phyloP scores from a whole-genome alignment of 1,140 invertebrate species.

The Drosophila truncata region DNA sequence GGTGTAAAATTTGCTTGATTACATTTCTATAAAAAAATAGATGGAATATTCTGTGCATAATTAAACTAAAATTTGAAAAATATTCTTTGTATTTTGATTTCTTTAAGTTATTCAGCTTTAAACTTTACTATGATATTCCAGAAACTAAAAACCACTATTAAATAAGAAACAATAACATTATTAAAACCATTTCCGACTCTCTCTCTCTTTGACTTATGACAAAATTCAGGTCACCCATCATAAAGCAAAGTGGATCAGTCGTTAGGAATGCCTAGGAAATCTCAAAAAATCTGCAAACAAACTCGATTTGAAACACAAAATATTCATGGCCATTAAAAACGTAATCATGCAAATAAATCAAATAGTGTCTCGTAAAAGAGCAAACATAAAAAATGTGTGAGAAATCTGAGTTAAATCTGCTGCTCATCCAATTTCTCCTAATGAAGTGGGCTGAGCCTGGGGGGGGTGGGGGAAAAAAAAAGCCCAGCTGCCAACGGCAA shows the following conservation, averaged over 20 bases:
- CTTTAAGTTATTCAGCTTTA: background rate
- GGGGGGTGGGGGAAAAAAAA: background rate
- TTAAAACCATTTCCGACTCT: constrained; percentile 9
- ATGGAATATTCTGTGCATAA: background rate
- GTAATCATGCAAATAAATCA: constrained; percentile 45
- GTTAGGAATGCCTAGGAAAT: constrained; percentile 6
- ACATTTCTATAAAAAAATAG: background rate
- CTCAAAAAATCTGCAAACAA: constrained; percentile 17
- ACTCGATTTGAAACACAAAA: constrained; percentile 21
- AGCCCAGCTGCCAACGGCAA: constrained; percentile 11
- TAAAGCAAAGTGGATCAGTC: background rate
- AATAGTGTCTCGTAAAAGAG: constrained; percentile 37
- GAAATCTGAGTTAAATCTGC: constrained; percentile 35
- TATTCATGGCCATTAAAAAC: constrained; percentile 48
- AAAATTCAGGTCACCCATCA: constrained; percentile 3
- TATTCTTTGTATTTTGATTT: no score
- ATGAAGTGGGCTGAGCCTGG: constrained; percentile 35
- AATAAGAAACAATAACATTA: background rate
- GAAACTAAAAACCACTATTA: background rate
- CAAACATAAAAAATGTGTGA: constrained; percentile 48
- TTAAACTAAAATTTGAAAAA: background rate
- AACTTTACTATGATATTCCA: background rate
- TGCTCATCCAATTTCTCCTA: constrained; percentile 48
- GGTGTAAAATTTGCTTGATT: background rate
- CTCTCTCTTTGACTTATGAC: background rate